phyloP scores from a whole-genome alignment of 2,113 vertebrate species.

The Melanotaenia duboulayi region DNA sequence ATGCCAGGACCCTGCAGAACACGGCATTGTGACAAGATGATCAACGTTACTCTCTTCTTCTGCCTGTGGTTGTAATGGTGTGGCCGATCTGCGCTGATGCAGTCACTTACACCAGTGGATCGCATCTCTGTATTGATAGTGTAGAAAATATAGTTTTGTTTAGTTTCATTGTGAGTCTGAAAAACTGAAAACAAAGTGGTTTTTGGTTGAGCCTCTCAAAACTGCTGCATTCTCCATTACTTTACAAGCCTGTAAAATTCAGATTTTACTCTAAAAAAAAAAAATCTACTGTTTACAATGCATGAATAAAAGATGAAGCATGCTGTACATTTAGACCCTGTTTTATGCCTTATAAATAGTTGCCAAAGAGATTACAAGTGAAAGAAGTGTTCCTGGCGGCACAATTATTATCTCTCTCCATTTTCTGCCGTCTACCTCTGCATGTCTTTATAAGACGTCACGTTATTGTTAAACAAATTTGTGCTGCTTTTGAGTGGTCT shows the following conservation, averaged over 20 bases:
- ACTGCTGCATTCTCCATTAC: not conserved
- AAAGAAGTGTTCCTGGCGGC: constrained; percentile 40
- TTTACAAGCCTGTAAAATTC: not conserved
- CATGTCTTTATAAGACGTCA: constrained; percentile 62
- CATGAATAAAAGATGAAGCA: constrained; percentile 2
- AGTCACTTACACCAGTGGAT: not conserved
- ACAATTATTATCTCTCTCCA: constrained; percentile 40
- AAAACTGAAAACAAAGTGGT: too few relatives aligned
- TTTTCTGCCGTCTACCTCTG: constrained; percentile 51
- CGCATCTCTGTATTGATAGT: not conserved
- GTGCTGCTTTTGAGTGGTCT: constrained; percentile 60
- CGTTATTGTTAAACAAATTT: constrained; percentile 65
- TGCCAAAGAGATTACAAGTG: constrained; percentile 51
- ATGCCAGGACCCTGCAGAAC: not conserved
- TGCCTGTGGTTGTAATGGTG: not conserved
- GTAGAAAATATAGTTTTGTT: not conserved
- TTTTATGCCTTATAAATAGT: constrained; percentile 52
- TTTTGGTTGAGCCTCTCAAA: not conserved
- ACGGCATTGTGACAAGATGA: not conserved
- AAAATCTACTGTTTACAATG: not conserved
- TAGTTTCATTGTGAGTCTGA: too few relatives aligned
- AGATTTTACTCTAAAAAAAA: not conserved
- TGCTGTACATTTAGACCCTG: not conserved
- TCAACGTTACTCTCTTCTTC: not conserved
- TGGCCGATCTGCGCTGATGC: not conserved